Evolutionary conservation across 2,888 invertebrate species (phyloP).

Genomic region (Eristalis intricaria): DNA sequence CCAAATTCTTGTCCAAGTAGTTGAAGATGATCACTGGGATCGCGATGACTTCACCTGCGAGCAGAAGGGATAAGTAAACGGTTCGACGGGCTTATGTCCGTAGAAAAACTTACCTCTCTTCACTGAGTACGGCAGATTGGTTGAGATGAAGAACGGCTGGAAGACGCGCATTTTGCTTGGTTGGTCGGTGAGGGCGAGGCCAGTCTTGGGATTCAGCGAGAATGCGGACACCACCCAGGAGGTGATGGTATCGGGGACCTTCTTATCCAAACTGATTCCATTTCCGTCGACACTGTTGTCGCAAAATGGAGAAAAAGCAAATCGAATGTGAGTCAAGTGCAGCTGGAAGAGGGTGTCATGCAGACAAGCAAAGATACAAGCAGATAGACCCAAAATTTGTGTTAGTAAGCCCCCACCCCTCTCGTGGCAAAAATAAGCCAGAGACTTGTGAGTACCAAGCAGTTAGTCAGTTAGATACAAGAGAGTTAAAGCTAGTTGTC

Average conservation of each 20-base stretch:
- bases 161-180: slow-evolving; percentile 88
- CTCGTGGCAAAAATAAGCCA: background rate
- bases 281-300: slow-evolving; percentile 74
- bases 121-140: slow-evolving; percentile 94
- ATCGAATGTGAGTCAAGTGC: background rate
- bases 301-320: background rate
- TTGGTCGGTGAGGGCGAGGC: slow-evolving; percentile 88
- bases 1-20: slow-evolving; percentile 89
- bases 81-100: background rate
- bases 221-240: slow-evolving; percentile 94
- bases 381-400: slow-evolving; percentile 20
- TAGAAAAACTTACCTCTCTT: slow-evolving; percentile 88
- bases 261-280: slow-evolving; percentile 80
- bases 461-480: slow-evolving; percentile 1
- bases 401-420: slow-evolving; percentile 38
- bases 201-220: slow-evolving; percentile 88
- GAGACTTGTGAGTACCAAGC: background rate
- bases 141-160: slow-evolving; percentile 91
- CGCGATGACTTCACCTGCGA: slow-evolving; percentile 91
- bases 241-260: slow-evolving; percentile 91
- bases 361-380: slow-evolving; percentile 2
- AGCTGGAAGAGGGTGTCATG: background rate
- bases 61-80: background rate
- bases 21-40: slow-evolving; percentile 94
- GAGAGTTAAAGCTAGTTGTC: background rate